Evolutionary conservation across 2,113 vertebrate species (phyloP).

Genomic region (Phylloscopus whistleri): DNA sequence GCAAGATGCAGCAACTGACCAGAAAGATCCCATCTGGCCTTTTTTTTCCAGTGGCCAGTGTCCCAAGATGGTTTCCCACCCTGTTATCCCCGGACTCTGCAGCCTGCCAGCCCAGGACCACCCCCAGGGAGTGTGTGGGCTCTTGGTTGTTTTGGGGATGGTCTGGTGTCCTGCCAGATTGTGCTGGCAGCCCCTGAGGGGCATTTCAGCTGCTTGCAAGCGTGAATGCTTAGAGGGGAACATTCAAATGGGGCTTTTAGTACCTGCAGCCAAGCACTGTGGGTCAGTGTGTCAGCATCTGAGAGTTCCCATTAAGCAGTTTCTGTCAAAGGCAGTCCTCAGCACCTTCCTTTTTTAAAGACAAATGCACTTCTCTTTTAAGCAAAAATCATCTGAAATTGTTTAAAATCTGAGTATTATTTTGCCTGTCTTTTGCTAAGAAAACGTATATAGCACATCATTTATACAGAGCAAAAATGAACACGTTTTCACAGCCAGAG

Average conservation of each 20-base stretch:
- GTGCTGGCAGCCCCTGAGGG: neutral
- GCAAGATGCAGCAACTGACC: neutral
- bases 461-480: constrained; percentile 27
- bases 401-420: constrained; percentile 16
- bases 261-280: neutral
- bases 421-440: neutral
- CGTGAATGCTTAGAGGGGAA: neutral
- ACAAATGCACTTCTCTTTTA: neutral
- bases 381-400: constrained; percentile 11
- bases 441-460: neutral
- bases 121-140: neutral
- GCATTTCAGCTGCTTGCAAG: neutral
- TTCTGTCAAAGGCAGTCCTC: neutral
- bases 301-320: neutral
- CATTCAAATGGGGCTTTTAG: neutral
- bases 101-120: neutral
- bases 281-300: neutral
- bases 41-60: neutral
- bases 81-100: neutral
- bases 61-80: rapidly evolving
- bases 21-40: neutral
- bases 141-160: neutral
- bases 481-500: constrained; percentile 22
- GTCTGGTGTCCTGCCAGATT: neutral
- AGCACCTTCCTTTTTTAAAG: neutral